Percentiles rank a stretch among this genome's conserved stretches.
These are phyloP conservation scores for Bimastos eiseni DNA, from an alignment of 2,888 invertebrate genomes.

Conservation along the genomic window DNA sequence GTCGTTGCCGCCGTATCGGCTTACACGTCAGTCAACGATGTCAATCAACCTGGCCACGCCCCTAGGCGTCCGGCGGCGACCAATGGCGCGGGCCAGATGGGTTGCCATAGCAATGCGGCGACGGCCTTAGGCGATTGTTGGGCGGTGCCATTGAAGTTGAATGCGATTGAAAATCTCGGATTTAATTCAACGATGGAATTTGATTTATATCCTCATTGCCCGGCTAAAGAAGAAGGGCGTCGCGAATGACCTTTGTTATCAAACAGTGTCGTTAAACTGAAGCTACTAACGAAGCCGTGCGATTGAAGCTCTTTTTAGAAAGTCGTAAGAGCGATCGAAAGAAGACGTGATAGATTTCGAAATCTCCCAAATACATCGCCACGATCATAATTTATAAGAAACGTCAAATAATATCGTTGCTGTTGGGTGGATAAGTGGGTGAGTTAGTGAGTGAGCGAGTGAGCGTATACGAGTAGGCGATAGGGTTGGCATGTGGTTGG, in stretches of 20 bases:
- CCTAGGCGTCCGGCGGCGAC: neutral
- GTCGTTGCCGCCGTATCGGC: neutral
- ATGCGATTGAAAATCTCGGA: neutral
- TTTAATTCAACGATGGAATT: neutral
- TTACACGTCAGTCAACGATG: neutral
- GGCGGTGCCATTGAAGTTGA: neutral
- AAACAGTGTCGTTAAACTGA: no score
- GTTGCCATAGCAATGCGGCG: constrained; percentile 5
- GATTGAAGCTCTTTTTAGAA: neutral
- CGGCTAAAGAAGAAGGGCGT: neutral
- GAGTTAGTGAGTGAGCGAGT: no score
- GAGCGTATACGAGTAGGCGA: no score
- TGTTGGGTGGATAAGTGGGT: no score
- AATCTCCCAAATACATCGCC: neutral
- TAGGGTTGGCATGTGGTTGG: no score
- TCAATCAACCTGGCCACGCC: neutral
- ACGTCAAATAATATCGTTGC: no score
- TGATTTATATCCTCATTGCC: neutral
- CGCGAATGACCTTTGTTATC: no score
- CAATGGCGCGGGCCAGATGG: neutral
- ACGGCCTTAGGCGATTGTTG: neutral
- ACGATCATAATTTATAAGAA: neutral
- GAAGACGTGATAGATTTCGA: neutral
- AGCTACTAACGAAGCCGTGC: neutral
- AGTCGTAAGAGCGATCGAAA: neutral